Conservation (phyloP, 2,797 vertebrate genomes). For the Falco novaeseelandiae region DNA sequence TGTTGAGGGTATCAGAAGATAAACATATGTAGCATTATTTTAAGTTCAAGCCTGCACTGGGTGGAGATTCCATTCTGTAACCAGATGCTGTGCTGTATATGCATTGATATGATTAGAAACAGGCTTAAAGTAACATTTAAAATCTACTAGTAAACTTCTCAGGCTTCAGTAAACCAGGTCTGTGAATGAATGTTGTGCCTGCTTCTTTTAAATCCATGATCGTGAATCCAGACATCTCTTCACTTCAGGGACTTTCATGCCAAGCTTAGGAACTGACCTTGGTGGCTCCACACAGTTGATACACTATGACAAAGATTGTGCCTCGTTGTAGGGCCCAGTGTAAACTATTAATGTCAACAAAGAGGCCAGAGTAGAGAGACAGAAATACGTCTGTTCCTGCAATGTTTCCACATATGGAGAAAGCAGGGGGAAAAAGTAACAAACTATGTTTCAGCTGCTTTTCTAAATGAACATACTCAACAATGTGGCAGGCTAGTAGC, state of each 20-base stretch:
- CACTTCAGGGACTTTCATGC: neutral
- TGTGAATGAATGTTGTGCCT: neutral
- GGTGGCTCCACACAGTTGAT: neutral
- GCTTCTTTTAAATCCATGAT: neutral
- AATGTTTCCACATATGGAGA: neutral
- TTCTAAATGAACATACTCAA: neutral
- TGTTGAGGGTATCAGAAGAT: neutral
- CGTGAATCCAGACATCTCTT: neutral
- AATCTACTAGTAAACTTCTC: neutral
- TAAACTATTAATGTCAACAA: neutral
- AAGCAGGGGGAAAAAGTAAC: neutral
- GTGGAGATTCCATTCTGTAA: neutral
- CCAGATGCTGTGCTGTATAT: neutral
- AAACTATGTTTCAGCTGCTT: neutral
- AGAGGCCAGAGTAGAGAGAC: neutral
- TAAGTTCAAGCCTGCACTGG: neutral
- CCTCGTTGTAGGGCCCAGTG: neutral
- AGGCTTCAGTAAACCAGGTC: neutral
- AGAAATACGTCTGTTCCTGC: neutral
- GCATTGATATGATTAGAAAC: constrained; percentile 2
- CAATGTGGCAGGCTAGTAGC: neutral
- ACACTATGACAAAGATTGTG: neutral
- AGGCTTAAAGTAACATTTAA: neutral
- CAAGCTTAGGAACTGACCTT: neutral
- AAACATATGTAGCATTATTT: neutral